Base-by-base conservation (phyloP, 2,888 invertebrate genomes). In the Trimorus sp. region DNA sequence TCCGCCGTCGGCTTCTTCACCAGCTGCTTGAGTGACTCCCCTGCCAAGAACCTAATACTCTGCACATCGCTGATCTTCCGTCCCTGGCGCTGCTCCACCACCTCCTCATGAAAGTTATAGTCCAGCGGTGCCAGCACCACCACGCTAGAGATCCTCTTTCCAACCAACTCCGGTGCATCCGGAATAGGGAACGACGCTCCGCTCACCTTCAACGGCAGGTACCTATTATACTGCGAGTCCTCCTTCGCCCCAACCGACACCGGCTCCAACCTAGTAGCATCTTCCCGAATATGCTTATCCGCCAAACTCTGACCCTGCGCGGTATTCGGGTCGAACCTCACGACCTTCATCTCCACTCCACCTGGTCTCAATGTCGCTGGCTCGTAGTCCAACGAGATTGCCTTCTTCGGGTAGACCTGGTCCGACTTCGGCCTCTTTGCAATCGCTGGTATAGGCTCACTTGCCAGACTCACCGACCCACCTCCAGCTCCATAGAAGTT, bases 401-500 rank as follows among this genome's bases (percentile, higher is more conserved):
- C 77, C 84, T 87, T 88, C 81, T 85, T 87, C 63, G 85, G 54
- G 56, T 80, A 60, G 59, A 45, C 70, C 26, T 26, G 26, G 36
- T 74, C 80, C n/a, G 73, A 79, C 78, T 88, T 87, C 6, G 91
- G 90, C 37, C 86, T 87, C 71, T 90, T 94, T 0, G 95, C 94
- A 60, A 95, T 93, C 11, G 95, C 93, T 11, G 96, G 93, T 56
- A 95, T 93, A 54, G 94, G 94, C 88, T 95, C 96, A 87, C 96
- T 96, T 40, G 92, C 91, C 7, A 91, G 89, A 26, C 95, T 94
- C 89, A 96, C 95, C 83, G 95, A 94, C 7, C 93, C 96, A 74
- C 96, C 96, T 68, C 97, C 97, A n/a, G 96, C 96, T 16, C 95
- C 94, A 88, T 96, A 97, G 91, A 97, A 97, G 90, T 97, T 97